Evolutionary conservation across 2,888 invertebrate genomes (phyloP), one percentile per base, ranked within the genome.

Genomic region (Dysmachus trigonus): DNA sequence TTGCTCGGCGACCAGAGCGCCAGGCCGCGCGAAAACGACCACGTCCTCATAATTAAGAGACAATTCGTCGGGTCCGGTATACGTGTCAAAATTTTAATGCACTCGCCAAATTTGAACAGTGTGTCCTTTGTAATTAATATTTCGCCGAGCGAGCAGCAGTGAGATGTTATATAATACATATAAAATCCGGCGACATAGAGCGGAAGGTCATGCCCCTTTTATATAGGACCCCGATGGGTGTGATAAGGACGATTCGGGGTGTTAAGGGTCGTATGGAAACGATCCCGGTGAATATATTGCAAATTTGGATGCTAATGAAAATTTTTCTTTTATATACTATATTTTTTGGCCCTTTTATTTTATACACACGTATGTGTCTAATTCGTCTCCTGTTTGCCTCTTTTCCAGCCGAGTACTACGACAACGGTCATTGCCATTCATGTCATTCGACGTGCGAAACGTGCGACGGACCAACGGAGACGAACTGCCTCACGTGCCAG

Each of bases 371-470:
- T 22, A 77, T 47, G 41, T 27, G 18, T 10, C 62, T 62, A 62
- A 62, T 22, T 10, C 27, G 22, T 8, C 22, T 62, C 22, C 5
- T 73, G 73, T 33, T 73, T 73, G 8, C 90, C 91, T 89, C 90
- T 93, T n/a, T n/a, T 92, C 86, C 92, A 95, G 96, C 94, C 89
- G 96, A 96, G 92, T 97, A 96, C 92, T 95, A 94, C 89, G 96
- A 96, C 89, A 94, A 93, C 77, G 94, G 93, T 71, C 93, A 93
- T 74, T 98, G 98, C 91, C 94, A 94, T 87, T 93, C 94, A 3
- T 98, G 97, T 90, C 95, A 96, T 90, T 93, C 94, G 2, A 95
- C 95, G 0, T 98, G 98, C 89, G 96, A 96, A 88, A 95, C 95
- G n/a, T 98, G 98, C 90, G 95, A 95, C 87, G 97, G 97, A 0